Conservation (phyloP, 2,113 vertebrate genomes). For the Caracal caracal region DNA sequence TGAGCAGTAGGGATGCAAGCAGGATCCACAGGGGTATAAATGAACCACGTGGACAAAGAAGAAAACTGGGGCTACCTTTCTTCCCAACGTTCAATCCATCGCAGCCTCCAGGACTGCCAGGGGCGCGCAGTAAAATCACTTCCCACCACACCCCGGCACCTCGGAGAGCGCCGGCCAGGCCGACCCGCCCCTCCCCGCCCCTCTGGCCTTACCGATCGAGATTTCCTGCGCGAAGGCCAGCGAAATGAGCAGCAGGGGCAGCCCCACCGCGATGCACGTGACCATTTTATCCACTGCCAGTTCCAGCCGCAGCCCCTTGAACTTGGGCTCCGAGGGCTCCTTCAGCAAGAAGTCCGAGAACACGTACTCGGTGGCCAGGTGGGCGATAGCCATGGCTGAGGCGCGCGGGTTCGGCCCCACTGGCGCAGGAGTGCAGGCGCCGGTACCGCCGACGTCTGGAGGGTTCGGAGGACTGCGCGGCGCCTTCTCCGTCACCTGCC, state of each 20-base stretch:
- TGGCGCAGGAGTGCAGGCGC: background rate
- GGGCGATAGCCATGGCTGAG: constrained; percentile 93
- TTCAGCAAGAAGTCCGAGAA: constrained; percentile 97
- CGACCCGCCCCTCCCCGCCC: background rate
- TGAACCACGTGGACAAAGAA: background rate
- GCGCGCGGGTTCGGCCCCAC: background rate
- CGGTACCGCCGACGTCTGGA: background rate
- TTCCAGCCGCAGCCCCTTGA: constrained; percentile 94
- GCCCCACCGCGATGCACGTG: constrained; percentile 93
- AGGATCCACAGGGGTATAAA: background rate
- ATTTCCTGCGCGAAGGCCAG: constrained; percentile 97
- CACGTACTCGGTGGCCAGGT: constrained; percentile 96
- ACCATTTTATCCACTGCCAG: constrained; percentile 95
- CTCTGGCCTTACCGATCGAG: constrained; percentile 89
- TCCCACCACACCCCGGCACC: background rate
- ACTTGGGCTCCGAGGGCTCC: constrained; percentile 91
- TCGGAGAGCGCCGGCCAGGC: background rate
- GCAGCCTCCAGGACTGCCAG: background rate
- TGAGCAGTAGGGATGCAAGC: background rate
- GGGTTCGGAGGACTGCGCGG: background rate
- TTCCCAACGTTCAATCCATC: background rate
- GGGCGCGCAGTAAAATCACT: background rate
- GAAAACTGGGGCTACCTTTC: background rate
- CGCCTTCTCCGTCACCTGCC: background rate
- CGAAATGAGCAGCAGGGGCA: constrained; percentile 96